phyloP scores from a whole-genome alignment of 1,140 invertebrate species.

The Geopemphigus sp. region DNA sequence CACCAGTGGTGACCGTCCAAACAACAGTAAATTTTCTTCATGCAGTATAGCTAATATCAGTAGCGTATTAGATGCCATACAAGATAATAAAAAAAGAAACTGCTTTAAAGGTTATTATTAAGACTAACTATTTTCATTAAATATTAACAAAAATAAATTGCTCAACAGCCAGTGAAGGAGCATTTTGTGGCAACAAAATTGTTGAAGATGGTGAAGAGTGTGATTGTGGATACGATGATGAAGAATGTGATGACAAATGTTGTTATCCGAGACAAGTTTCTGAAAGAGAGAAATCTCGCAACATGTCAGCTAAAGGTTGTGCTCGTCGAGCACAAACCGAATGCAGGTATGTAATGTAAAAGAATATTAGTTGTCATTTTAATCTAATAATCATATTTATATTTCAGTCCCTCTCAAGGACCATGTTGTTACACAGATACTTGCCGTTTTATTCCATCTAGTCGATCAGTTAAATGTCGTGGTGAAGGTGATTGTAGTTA shows the following conservation, averaged over 20 bases:
- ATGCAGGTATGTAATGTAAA: constrained; percentile 66
- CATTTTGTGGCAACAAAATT: constrained; percentile 99
- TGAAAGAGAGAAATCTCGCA: constrained; percentile 66
- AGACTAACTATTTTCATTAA: background rate
- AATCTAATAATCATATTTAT: constrained; percentile 19
- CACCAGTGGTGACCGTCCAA: constrained; percentile 87
- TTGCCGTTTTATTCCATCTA: constrained; percentile 74
- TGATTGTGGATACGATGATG: constrained; percentile 94
- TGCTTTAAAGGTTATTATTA: constrained; percentile 73
- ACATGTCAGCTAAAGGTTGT: constrained; percentile 69
- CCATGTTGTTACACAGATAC: constrained; percentile 84
- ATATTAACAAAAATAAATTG: background rate
- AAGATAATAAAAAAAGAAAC: constrained; percentile 89
- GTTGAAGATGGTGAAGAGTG: constrained; percentile 97
- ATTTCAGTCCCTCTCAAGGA: constrained; percentile 87
- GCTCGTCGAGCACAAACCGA: constrained; percentile 70
- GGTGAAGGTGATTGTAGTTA: constrained; percentile 84
- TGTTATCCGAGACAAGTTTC: constrained; percentile 85
- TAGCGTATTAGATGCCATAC: constrained; percentile 85
- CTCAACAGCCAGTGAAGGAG: constrained; percentile 74
- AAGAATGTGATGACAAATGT: constrained; percentile 89
- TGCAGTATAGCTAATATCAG: constrained; percentile 96
- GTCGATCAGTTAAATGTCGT: constrained; percentile 71
- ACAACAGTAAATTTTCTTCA: constrained; percentile 91
- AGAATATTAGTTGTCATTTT: background rate